Percentiles rank a stretch among this genome's conserved stretches.
Evolutionary conservation across 2,113 vertebrate genomes (phyloP).

Genomic region (Diadophis punctatus): DNA sequence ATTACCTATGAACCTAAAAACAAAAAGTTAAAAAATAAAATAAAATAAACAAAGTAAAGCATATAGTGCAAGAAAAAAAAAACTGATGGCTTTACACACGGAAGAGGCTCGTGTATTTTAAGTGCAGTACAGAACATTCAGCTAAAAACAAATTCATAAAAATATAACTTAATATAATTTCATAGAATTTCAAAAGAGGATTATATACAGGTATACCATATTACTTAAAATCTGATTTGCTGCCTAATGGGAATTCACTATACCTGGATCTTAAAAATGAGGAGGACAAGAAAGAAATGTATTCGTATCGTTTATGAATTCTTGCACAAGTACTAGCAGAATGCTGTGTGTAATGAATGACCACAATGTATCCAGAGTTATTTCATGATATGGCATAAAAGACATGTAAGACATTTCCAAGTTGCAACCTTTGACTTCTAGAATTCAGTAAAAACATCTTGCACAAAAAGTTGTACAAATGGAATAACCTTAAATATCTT

Average conservation of each 20-base stretch:
- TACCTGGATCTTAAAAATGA: background rate
- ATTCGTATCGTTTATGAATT: background rate
- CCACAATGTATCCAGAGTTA: background rate
- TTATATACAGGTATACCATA: background rate
- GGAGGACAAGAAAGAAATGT: background rate
- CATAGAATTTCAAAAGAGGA: background rate
- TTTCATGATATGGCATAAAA: background rate
- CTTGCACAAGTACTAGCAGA: background rate
- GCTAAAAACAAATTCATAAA: background rate
- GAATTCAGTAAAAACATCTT: background rate
- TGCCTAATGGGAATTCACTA: background rate
- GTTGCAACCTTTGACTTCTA: too few species aligned
- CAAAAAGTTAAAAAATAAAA: background rate
- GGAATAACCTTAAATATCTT: background rate
- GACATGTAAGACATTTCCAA: background rate
- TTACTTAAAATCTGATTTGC: background rate
- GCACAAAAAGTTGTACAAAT: background rate
- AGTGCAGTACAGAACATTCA: background rate
- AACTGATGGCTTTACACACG: background rate
- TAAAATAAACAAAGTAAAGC: background rate
- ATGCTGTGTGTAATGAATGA: too few species aligned
- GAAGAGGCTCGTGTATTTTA: background rate
- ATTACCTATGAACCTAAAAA: background rate
- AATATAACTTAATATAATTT: background rate
- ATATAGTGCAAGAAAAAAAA: background rate